Evolutionary conservation across 2,888 invertebrate genomes (phyloP), one percentile per base, ranked within the genome.

Genomic region (Melanostoma mellinum): DNA sequence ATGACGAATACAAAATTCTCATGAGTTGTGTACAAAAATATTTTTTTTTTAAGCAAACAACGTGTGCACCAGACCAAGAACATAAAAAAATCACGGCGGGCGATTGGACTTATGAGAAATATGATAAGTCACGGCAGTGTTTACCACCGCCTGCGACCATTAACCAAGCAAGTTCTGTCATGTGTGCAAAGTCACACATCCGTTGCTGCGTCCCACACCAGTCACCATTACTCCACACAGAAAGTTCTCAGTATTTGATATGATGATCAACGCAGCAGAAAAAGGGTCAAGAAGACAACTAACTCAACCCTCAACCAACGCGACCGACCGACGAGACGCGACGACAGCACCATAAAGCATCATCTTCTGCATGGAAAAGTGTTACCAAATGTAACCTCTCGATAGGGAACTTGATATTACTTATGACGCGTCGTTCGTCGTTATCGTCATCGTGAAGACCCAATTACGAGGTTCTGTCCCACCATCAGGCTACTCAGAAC

Each of bases 361-460:
- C 63, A 63, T 63, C 63, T 63, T 63, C 50, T 30, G 63, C 63
- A 63, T 63, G 63, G 63, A 48, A 63, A 63, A 63, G 63, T 63
- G 63, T 63, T 63, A 63, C 63, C 50, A n/a, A 63, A 63, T 38
- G 50, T 63, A 63, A 63, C 63, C 48, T n/a, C 44, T 46, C 44
- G 10, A 10, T 6, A 46, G 44, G 44, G 44, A 46, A 46, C 10
- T 46, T 10, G 44, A 46, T 46, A 46, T 10, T 10, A n/a, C 44
- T 50, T n/a, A 56, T 38, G 9, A 9, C 40, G n/a, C 4, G 40
- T 20, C 58, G 9, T 5, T 5, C 32, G 32, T 3, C 52, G 3
- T 33, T 33, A n/a, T n/a, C 52, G 52, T n/a, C n/a, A 4, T 36
- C 44, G 9, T 20, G 35, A 63, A 50, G 50, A 48, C 63, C 63